Percentiles rank a stretch among this genome's conserved stretches.
Evolutionary conservation across 2,113 vertebrate species (phyloP).

Genomic region (Saimiri boliviensis): DNA sequence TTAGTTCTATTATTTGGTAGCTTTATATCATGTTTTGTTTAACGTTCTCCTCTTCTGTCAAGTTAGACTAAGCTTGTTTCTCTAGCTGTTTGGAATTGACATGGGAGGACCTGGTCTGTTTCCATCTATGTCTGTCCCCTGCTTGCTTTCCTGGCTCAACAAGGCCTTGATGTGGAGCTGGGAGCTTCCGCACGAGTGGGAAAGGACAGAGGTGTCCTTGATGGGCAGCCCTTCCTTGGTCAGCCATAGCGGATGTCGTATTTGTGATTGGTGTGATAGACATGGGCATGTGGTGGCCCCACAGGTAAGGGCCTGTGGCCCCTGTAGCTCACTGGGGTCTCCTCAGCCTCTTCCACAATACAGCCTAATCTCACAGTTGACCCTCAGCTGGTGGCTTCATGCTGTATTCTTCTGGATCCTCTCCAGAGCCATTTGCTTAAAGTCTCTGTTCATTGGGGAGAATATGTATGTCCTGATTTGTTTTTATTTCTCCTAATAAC

Average conservation of each 20-base stretch:
- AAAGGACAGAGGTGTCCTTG: not conserved
- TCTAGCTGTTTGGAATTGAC: not conserved
- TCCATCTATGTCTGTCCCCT: not conserved
- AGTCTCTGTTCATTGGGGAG: not conserved
- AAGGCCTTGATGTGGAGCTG: not conserved
- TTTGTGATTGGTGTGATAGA: not conserved
- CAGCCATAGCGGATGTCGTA: not conserved
- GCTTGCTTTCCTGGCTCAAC: not conserved
- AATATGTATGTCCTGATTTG: not conserved
- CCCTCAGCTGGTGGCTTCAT: not conserved
- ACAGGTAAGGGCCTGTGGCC: not conserved
- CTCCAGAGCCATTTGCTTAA: not conserved
- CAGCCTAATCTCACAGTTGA: not conserved
- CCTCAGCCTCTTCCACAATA: not conserved
- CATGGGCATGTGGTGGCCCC: not conserved
- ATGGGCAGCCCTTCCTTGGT: not conserved
- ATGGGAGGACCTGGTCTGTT: not conserved
- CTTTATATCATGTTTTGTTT: not conserved
- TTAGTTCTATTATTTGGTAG: not conserved
- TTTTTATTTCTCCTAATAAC: not conserved
- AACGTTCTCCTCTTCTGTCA: not conserved
- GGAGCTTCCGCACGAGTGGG: not conserved
- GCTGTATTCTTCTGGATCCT: not conserved
- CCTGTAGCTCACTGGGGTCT: not conserved
- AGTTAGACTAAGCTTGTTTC: not conserved